Evolutionary conservation across 2,797 vertebrate species (phyloP).

Genomic region (Diplodus puntazzo): DNA sequence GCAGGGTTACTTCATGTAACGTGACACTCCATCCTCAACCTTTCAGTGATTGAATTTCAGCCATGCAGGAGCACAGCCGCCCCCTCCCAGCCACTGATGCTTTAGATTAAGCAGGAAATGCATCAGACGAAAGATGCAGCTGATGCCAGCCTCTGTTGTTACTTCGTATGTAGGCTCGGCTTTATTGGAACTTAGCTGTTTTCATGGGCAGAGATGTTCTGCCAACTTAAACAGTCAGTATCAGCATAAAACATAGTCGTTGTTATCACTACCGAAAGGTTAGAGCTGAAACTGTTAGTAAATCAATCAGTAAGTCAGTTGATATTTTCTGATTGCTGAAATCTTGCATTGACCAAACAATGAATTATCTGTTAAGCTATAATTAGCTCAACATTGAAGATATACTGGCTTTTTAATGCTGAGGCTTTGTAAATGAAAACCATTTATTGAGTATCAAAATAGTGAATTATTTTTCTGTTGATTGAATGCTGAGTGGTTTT

Average conservation of each 20-base stretch:
- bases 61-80: conserved; percentile 38
- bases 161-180: neutral
- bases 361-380: neutral
- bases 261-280: too few relatives aligned
- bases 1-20: conserved; percentile 59
- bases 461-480: neutral
- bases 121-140: conserved; percentile 40
- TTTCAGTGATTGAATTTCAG: conserved; percentile 65
- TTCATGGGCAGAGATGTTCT: neutral
- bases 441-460: neutral
- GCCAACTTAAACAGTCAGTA: too few relatives aligned
- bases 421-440: neutral
- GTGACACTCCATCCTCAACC: conserved; percentile 44
- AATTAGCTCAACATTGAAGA: too few relatives aligned
- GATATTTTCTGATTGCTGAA: too few relatives aligned
- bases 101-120: conserved; percentile 40
- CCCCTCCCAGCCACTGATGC: conserved; percentile 24
- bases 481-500: too few relatives aligned
- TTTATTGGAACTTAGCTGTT: neutral
- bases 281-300: too few relatives aligned
- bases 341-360: conserved; percentile 1
- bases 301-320: too few relatives aligned
- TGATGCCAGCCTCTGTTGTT: conserved; percentile 25
- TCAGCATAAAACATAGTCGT: too few relatives aligned
- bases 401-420: too few relatives aligned